Evolutionary conservation across 1,140 invertebrate species (phyloP), one percentile per base, ranked within the genome.

Genomic region (Hycleus phaleratus): DNA sequence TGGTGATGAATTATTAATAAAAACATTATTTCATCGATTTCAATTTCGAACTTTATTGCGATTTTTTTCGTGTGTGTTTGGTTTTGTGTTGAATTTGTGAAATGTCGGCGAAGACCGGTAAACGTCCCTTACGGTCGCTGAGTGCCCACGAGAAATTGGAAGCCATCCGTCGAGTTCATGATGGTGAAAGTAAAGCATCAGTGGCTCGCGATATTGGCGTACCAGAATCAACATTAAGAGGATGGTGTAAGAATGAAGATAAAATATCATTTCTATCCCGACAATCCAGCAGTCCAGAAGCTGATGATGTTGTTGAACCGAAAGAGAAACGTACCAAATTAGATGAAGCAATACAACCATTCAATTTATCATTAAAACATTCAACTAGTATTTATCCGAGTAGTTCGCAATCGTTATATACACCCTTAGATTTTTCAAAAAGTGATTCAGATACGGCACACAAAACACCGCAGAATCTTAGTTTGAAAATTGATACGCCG

Each of bases 211-310:
- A 90, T 60, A 88, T 90, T 66, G 87, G 87, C 0, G 87, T 91
- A 0, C 88, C 88, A 0, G 88, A 91, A 70, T 90, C 87, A 0
- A 91, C 88, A 0, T 72, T 91, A 1, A 77, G 88, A 0, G 88
- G 88, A 12, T 91, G 88, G 88, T 91, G 88, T 73, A 91, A 91
- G 68, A 87, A 88, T 61, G 86, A 89, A 66, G 82, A 86, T 57
- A 90, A 90, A 65, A 79, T 90, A 1, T 79, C 83, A 1, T 83
- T 82, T 46, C 84, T 87, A 78, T 83, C 84, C 0, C 76, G 82
- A 8, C 81, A 84, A 56, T 85, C 84, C 3, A 74, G 80, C 1
- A 74, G 80, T 1, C 81, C 83, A 0, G 83, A 84, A 53, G 84
- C 71, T 26, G 74, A 74, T 39, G 71, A 72, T 0, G 71, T 70